Percentiles rank a stretch among this genome's conserved stretches.
These are phyloP conservation scores for Scelioninae gen. 2 DNA, from an alignment of 2,888 invertebrate species.

Conservation along the genomic window DNA sequence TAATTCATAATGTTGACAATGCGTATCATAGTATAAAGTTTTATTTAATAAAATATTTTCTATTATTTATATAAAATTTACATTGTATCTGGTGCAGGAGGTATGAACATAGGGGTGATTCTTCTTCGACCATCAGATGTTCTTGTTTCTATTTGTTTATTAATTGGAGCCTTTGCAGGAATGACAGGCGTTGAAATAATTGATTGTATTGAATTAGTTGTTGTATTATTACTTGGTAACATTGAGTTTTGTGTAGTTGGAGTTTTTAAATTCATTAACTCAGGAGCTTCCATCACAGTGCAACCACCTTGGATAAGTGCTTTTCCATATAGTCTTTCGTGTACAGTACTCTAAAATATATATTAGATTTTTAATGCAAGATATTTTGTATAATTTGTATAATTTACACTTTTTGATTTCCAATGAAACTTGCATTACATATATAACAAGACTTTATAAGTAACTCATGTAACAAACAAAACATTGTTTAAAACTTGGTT, in stretches of 20 bases:
- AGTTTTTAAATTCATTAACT: slow-evolving; percentile 74
- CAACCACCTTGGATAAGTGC: slow-evolving; percentile 79
- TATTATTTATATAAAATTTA: slow-evolving; percentile 68
- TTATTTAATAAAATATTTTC: background rate
- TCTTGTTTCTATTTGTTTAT: slow-evolving; percentile 94
- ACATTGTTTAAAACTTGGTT: too few relatives aligned
- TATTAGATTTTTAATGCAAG: too few relatives aligned
- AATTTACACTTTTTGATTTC: too few relatives aligned
- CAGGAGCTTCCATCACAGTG: slow-evolving; percentile 83
- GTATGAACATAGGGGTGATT: slow-evolving; percentile 97
- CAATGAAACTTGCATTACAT: too few relatives aligned
- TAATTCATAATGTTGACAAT: too few relatives aligned
- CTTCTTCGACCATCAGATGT: slow-evolving; percentile 95
- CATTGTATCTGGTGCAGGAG: slow-evolving; percentile 81
- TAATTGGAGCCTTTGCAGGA: slow-evolving; percentile 81
- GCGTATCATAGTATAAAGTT: too few relatives aligned
- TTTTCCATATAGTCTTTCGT: slow-evolving; percentile 93
- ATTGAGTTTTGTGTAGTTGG: slow-evolving; percentile 63
- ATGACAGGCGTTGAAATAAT: slow-evolving; percentile 63
- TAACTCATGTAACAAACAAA: too few relatives aligned
- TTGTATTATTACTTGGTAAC: slow-evolving; percentile 60
- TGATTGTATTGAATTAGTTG: slow-evolving; percentile 61
- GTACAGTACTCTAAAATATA: slow-evolving; percentile 85
- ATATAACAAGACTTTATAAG: too few relatives aligned
- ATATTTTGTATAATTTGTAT: too few relatives aligned